A percentile compares a stretch with the other conserved stretches of the same genome.
These are phyloP conservation scores for Hypotaenidia okinawae DNA, from an alignment of 2,797 vertebrate species.

Conservation along the genomic window DNA sequence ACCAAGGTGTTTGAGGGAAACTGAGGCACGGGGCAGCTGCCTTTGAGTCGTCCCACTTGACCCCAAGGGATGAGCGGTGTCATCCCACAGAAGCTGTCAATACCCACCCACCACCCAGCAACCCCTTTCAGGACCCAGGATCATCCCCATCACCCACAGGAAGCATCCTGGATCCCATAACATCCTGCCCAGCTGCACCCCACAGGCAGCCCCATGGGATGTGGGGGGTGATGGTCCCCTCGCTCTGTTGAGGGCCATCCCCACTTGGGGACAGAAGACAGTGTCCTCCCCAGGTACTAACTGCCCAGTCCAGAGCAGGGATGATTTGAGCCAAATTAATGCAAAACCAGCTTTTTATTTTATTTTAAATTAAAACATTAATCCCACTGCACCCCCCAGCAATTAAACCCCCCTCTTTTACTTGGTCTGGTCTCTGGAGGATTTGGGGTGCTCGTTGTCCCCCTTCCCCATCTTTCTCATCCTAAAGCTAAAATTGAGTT, in stretches of 20 bases:
- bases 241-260: not conserved
- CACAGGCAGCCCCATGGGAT: not conserved
- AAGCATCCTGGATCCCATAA: rapidly evolving
- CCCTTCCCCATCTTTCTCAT: not conserved
- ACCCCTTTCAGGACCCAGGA: not conserved
- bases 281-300: not conserved
- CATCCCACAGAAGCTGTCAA: rapidly evolving
- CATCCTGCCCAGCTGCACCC: not conserved
- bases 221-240: not conserved
- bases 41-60: not conserved
- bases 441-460: not conserved
- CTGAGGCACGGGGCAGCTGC: not conserved
- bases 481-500: not conserved
- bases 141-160: not conserved
- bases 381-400: rapidly evolving
- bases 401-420: not conserved
- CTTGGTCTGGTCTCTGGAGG: rapidly evolving
- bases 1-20: not conserved
- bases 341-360: rapidly evolving
- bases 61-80: not conserved
- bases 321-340: not conserved
- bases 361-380: rapidly evolving
- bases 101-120: too few relatives aligned
- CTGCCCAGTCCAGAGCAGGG: rapidly evolving
- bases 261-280: not conserved